phyloP scores from a whole-genome alignment of 2,113 vertebrate genomes.

The Embiotoca jacksoni region DNA sequence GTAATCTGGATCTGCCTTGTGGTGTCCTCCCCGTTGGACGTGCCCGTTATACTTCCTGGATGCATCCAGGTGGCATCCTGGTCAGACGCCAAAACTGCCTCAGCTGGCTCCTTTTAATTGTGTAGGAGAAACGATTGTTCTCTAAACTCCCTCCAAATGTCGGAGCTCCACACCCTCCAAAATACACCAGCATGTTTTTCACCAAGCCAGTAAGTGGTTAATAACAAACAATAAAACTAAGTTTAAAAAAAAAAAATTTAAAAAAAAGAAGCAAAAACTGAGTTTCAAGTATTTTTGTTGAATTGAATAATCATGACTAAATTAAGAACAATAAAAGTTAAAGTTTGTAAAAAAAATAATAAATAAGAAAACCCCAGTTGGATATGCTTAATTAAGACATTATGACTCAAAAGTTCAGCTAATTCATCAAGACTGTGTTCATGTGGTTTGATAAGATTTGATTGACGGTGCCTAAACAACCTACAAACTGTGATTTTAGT shows the following conservation, averaged over 20 bases:
- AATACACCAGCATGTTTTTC: background rate
- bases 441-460: background rate
- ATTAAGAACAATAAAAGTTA: background rate
- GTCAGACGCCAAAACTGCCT: too few relatives aligned
- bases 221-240: too few relatives aligned
- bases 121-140: too few relatives aligned
- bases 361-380: background rate
- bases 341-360: background rate
- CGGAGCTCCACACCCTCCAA: background rate
- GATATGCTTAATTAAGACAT: background rate
- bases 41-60: too few relatives aligned
- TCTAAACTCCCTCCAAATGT: too few relatives aligned
- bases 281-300: background rate
- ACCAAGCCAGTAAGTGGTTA: too few relatives aligned
- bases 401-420: background rate
- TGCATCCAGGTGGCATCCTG: too few relatives aligned
- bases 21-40: too few relatives aligned
- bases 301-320: background rate
- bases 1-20: too few relatives aligned
- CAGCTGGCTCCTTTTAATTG: too few relatives aligned
- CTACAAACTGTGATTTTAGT: background rate
- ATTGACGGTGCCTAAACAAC: background rate
- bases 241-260: too few relatives aligned
- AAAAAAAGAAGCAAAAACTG: too few relatives aligned
- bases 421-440: background rate